Percentiles rank a stretch among this genome's conserved stretches.
Evolutionary conservation across 2,797 vertebrate species (phyloP).

Genomic region (Avahi laniger): DNA sequence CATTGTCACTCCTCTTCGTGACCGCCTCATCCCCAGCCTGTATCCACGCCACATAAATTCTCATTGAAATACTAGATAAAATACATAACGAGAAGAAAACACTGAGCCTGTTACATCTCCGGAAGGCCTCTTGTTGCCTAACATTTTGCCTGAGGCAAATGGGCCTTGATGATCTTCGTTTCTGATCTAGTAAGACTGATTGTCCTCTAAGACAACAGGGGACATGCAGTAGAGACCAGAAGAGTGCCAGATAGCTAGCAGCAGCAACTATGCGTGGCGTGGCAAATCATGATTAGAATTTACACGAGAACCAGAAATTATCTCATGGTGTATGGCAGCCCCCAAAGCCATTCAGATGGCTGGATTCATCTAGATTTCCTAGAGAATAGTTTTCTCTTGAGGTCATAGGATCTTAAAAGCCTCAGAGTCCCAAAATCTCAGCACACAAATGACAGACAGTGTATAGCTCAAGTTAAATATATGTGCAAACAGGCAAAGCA

Average conservation of each 20-base stretch:
- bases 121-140: background rate
- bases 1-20: conserved; percentile 51
- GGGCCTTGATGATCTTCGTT: background rate
- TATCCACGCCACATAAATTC: conserved; percentile 59
- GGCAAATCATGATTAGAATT: background rate
- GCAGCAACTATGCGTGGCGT: background rate
- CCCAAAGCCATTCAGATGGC: background rate
- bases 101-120: background rate
- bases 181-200: conserved; percentile 38
- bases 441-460: background rate
- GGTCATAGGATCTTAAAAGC: background rate
- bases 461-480: background rate
- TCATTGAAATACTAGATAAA: conserved; percentile 39
- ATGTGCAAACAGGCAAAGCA: background rate
- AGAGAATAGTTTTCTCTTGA: background rate
- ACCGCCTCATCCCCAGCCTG: background rate
- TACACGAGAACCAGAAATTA: background rate
- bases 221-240: background rate
- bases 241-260: background rate
- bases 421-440: background rate
- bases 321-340: background rate
- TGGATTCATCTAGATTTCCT: background rate
- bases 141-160: conserved; percentile 1
- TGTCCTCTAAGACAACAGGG: background rate
- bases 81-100: conserved; percentile 15